Conservation (phyloP, 2,888 invertebrate genomes). For the Cheilosia vulpina region DNA sequence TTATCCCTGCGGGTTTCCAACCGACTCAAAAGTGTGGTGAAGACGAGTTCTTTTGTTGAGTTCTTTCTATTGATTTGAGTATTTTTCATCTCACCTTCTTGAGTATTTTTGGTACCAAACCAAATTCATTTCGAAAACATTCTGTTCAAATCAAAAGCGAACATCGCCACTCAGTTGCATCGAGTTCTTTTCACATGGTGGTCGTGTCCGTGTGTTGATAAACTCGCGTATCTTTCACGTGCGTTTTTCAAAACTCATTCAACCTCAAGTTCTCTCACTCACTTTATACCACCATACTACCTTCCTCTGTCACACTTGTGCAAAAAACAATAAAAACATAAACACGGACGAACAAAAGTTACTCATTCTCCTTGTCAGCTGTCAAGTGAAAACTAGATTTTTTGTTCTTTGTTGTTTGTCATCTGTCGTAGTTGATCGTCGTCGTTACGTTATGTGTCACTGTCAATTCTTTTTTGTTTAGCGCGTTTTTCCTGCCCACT, state of each 20-base stretch:
- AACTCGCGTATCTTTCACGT: constrained; percentile 60
- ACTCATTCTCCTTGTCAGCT: constrained; percentile 50
- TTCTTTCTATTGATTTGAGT: too few species aligned
- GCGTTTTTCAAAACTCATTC: constrained; percentile 65
- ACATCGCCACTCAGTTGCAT: constrained; percentile 64
- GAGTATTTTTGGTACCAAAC: too few species aligned
- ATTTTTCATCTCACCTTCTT: too few species aligned
- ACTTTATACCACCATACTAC: constrained; percentile 16
- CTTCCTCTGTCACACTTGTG: constrained; percentile 30
- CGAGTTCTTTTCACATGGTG: constrained; percentile 59
- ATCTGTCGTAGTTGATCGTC: constrained; percentile 13
- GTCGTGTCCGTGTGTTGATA: constrained; percentile 55
- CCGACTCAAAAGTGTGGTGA: too few species aligned
- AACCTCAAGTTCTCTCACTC: constrained; percentile 52
- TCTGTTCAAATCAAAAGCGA: constrained; percentile 38
- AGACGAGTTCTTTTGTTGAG: too few species aligned
- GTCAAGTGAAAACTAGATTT: constrained; percentile 61
- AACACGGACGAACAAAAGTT: constrained; percentile 1
- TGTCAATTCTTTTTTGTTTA: not conserved
- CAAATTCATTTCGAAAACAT: too few species aligned
- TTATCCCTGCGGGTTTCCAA: too few species aligned
- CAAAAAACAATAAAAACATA: not conserved
- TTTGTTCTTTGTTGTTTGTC: constrained; percentile 37
- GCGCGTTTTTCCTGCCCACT: not conserved
- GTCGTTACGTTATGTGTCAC: not conserved